These are phyloP conservation scores for Embidobia sp. DNA, from an alignment of 2,888 invertebrate genomes.

Conservation along the genomic window DNA sequence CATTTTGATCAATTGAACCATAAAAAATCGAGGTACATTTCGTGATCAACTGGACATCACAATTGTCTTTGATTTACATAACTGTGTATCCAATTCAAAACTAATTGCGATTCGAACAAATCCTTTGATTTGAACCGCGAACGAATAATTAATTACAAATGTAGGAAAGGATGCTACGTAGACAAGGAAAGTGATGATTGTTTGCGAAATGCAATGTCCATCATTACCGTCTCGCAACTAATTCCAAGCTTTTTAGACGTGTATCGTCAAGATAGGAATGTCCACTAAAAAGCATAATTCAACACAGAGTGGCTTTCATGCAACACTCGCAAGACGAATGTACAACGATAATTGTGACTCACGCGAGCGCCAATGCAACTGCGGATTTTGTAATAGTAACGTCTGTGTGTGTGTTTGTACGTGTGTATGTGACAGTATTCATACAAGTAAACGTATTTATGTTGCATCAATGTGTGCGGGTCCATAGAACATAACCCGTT, in stretches of 20 bases:
- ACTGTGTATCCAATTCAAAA: no score
- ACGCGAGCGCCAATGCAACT: slow-evolving; percentile 56
- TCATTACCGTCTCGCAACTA: slow-evolving; percentile 13
- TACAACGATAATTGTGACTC: slow-evolving; percentile 68
- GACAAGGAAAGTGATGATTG: slow-evolving; percentile 35
- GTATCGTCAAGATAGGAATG: slow-evolving; percentile 55
- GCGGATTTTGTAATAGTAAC: slow-evolving; percentile 69
- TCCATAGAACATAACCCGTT: slow-evolving; percentile 46
- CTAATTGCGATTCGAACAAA: no score
- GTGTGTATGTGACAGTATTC: slow-evolving; percentile 47
- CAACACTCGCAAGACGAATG: slow-evolving; percentile 55
- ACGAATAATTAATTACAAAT: no score
- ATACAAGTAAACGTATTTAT: slow-evolving; percentile 9
- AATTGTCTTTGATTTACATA: no score
- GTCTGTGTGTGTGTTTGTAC: slow-evolving; percentile 70
- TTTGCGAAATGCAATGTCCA: slow-evolving; percentile 18
- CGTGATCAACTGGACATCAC: no score
- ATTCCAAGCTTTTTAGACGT: slow-evolving; percentile 31
- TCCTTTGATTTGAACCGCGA: no score
- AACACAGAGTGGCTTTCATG: slow-evolving; percentile 34
- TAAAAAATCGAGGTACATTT: no score
- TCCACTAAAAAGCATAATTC: slow-evolving; percentile 49
- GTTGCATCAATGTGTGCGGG: slow-evolving; percentile 2
- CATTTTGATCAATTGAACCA: no score
- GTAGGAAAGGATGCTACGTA: no score